These are phyloP conservation scores for Aleiodes sp. DNA, from an alignment of 1,140 invertebrate genomes.

Conservation along the genomic window DNA sequence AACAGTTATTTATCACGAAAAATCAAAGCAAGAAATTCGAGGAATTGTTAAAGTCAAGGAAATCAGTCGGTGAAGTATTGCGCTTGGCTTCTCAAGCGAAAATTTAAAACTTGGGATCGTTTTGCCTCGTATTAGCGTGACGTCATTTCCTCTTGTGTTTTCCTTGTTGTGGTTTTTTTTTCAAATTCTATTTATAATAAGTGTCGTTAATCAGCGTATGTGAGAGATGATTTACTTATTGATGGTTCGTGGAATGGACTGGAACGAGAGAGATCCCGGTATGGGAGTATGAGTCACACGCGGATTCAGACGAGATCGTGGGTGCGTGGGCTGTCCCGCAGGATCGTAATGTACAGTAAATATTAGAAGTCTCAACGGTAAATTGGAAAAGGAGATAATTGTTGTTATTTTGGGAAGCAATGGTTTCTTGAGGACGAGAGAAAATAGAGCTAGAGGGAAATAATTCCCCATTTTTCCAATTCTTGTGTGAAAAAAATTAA, in stretches of 20 bases:
- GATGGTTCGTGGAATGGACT: neutral
- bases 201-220: too few relatives aligned
- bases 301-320: neutral
- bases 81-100: conserved; percentile 62
- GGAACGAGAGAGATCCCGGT: too few relatives aligned
- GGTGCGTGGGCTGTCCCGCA: neutral
- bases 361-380: neutral
- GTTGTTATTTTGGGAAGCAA: too few relatives aligned
- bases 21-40: conserved; percentile 33
- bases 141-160: conserved; percentile 50
- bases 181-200: too few relatives aligned
- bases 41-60: conserved; percentile 44
- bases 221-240: too few relatives aligned
- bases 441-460: too few relatives aligned
- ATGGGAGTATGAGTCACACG: neutral
- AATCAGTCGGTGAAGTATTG: conserved; percentile 45
- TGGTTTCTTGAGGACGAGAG: too few relatives aligned
- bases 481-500: too few relatives aligned
- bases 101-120: conserved; percentile 47
- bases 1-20: conserved; percentile 18
- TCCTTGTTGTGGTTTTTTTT: too few relatives aligned
- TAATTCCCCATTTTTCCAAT: too few relatives aligned
- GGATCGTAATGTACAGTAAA: neutral
- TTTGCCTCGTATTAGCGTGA: conserved; percentile 53
- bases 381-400: too few relatives aligned